Base-by-base conservation (phyloP, 2,888 invertebrate species). In the Netelia melanura region DNA sequence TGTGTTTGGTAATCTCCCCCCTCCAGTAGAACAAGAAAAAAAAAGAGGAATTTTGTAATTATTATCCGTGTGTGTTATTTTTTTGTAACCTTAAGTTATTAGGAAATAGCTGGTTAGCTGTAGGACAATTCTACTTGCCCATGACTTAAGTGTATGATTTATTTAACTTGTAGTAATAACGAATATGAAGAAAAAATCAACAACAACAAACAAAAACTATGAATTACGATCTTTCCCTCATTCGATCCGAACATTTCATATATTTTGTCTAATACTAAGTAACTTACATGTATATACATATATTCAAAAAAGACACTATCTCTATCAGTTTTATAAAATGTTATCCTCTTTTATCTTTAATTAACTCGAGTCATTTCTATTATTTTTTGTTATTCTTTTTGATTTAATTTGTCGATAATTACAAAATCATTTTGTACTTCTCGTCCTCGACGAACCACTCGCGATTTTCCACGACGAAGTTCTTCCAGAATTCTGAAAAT, bases 391-490 rank as follows among this genome's bases (percentile, higher is more conserved):
- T 17, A 54, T 38, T 38, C 38, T 38, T 38, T 6, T 38, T 38
- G 6, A 6, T 6, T 38, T 38, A 48, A 48, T 1, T 48, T 11
- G 48, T 48, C 14, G 8, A 14, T n/a, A 67, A 43, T 68, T 71
- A 62, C 30, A 54, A 75, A 65, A 84, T 84, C 25, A 89, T 43
- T 89, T 92, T 94, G 86, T 94, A 94, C 80, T 92, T 89, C 88
- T 95, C 95, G 88, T 95, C 94, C 38, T 94, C 93, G 14, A 90
- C 85, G 86, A 95, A 94, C 95, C 95, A 95, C 3, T 94, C 92
- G 1, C 90, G 88, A 86, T 94, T 93, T 23, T 94, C 92, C 82
- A 93, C 88, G 5, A 94, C 90, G 52, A 91, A 91, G 10, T 90
- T 88, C 84, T 93, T 93, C 95, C 95, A 95, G 87, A 95, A 93